Base-by-base conservation (phyloP, 2,113 vertebrate species). In the Cavia aperea region DNA sequence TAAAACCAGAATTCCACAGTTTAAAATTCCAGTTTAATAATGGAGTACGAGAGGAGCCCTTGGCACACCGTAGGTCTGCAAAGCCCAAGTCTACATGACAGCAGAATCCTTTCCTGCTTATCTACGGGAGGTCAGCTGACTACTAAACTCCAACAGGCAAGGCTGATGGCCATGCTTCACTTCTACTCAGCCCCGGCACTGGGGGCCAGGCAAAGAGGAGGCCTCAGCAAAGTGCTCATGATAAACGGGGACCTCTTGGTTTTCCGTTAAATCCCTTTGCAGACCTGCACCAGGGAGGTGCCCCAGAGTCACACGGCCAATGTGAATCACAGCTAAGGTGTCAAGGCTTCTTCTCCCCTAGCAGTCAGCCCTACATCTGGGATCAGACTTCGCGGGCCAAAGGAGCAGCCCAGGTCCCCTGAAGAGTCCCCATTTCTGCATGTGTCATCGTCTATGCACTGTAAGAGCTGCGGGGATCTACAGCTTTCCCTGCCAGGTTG, bases 401-500 rank as follows among this genome's bases (percentile, higher is more conserved):
- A 51, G 66, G 31, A 31, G 39, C 54, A 78, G 33, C 43, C 11
- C 8, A 39, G 77, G 39, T 16, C 16, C 3, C 39, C 21, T 0
- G 1, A 21, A 68, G 26, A 19, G 58, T 4, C 58, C 36, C 63
- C 36, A 24, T 15, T 43, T 7, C 4, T n/a, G 39, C 49, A 33
- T 2, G 11, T 9, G 31, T 1, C 4, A 36, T 43, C 8, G 6
- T 54, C 49, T 14, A 8, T 70, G 60, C 4, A 63, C 36, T 21
- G 6, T 3, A 36, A 79, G 46, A 46, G 84, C 7, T 12, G 14
- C 5, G 1, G 0, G 1, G 51, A 68, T 7, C 54, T 5, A 26
- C 54, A 1, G 2, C 14, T 46, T 43, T 49, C 43, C 90, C 36
- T n/a, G 39, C 70, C 0, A 1, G 24, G 39, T 36, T 43, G 18